phyloP scores from a whole-genome alignment of 1,140 invertebrate species.

The Gonioctena quinquepunctata region DNA sequence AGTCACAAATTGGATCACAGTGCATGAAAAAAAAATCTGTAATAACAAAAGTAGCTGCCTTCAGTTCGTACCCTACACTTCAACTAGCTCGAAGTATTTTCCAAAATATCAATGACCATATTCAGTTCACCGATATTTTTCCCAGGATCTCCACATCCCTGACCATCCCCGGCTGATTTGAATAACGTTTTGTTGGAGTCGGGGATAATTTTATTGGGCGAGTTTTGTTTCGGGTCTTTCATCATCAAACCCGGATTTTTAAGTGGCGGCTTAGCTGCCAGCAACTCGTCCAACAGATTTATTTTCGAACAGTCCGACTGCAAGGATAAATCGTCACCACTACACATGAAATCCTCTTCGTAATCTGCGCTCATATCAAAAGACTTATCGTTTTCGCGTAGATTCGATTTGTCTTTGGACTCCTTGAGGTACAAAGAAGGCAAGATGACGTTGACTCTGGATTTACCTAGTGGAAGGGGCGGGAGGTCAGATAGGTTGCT shows the following conservation, averaged over 20 bases:
- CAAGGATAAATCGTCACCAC: constrained; percentile 28
- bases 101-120: too few relatives aligned
- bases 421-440: constrained; percentile 49
- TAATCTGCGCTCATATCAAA: constrained; percentile 41
- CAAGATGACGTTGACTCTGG: constrained; percentile 40
- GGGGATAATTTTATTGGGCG: background rate
- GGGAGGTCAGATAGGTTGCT: constrained; percentile 36
- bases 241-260: background rate
- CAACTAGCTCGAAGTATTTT: too few relatives aligned
- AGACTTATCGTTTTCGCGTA: constrained; percentile 39
- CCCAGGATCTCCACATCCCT: background rate
- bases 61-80: too few relatives aligned
- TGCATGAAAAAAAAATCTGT: too few relatives aligned
- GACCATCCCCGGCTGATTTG: background rate
- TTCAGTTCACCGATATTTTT: too few relatives aligned
- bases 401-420: constrained; percentile 40
- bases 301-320: constrained; percentile 11
- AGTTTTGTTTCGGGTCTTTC: background rate
- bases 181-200: constrained; percentile 6
- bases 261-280: background rate
- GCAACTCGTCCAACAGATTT: constrained; percentile 11
- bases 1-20: too few relatives aligned
- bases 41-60: too few relatives aligned
- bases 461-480: constrained; percentile 42
- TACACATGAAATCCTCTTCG: constrained; percentile 50